phyloP scores from a whole-genome alignment of 2,888 invertebrate genomes.

The Cephus runcator region DNA sequence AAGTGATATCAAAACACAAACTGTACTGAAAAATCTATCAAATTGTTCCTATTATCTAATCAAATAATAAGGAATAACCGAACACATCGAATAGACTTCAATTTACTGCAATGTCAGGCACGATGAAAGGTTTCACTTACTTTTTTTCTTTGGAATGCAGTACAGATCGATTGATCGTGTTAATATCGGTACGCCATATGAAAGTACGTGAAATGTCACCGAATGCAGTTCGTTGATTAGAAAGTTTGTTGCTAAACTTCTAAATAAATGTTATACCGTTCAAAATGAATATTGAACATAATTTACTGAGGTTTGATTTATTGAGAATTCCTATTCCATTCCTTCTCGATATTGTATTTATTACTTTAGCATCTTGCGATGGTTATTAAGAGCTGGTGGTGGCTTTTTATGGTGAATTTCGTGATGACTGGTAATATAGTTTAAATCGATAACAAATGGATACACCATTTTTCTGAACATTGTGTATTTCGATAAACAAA shows the following conservation, averaged over 20 bases:
- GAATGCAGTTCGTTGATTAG: slow-evolving; percentile 9
- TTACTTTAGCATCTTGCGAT: neutral
- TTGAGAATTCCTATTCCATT: neutral
- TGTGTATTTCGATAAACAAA: slow-evolving; percentile 47
- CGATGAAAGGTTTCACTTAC: neutral
- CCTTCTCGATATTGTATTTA: neutral
- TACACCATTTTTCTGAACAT: neutral
- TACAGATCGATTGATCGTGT: neutral
- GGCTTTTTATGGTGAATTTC: neutral
- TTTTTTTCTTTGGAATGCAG: neutral
- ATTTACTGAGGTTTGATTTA: neutral
- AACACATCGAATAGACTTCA: slow-evolving; percentile 26
- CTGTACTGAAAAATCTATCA: slow-evolving; percentile 22
- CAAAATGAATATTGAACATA: slow-evolving; percentile 38
- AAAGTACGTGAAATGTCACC: neutral
- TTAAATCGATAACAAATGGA: neutral
- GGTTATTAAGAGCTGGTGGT: neutral
- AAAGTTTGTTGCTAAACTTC: slow-evolving; percentile 23
- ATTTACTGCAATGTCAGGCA: slow-evolving; percentile 27
- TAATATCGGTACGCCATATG: neutral
- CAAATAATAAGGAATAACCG: slow-evolving; percentile 27
- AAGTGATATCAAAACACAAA: neutral
- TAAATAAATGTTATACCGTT: slow-evolving; percentile 25
- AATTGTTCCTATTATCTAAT: slow-evolving; percentile 27
- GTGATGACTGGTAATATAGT: neutral